Conservation (phyloP, 2,113 vertebrate genomes). For the Rhombomys opimus region DNA sequence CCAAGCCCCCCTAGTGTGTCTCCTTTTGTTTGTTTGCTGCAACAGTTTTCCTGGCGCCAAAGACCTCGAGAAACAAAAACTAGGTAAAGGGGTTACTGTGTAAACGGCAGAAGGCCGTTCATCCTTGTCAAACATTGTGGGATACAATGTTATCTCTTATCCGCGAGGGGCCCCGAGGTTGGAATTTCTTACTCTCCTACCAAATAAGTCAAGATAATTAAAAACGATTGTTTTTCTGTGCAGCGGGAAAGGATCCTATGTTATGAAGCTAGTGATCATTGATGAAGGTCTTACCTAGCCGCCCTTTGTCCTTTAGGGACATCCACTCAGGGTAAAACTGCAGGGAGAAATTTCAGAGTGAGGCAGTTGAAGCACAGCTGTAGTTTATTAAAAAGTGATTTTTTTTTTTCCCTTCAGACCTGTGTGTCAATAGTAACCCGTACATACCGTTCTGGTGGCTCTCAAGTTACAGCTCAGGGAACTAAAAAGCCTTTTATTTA, state of each 20-base stretch:
- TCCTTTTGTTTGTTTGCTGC: constrained; percentile 44
- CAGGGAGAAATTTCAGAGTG: neutral
- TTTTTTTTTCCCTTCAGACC: too few species aligned
- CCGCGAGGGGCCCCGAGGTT: neutral
- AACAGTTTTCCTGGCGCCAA: neutral
- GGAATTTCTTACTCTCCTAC: too few species aligned
- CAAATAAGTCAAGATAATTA: neutral
- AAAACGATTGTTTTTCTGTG: neutral
- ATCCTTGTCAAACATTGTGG: neutral
- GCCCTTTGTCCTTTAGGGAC: neutral
- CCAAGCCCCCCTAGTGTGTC: neutral
- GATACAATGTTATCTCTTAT: neutral
- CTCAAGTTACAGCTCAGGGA: neutral
- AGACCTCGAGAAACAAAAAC: constrained; percentile 50
- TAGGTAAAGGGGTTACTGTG: neutral
- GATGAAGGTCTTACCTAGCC: neutral
- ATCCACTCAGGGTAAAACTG: too few species aligned
- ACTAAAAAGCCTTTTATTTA: neutral
- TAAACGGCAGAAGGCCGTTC: neutral
- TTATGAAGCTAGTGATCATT: neutral
- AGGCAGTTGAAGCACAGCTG: neutral
- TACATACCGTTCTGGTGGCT: neutral
- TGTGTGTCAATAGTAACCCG: neutral
- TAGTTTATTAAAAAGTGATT: neutral
- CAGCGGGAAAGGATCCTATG: neutral